Evolutionary conservation across 2,113 vertebrate genomes (phyloP).

Genomic region (Pelecanoides urinatrix): DNA sequence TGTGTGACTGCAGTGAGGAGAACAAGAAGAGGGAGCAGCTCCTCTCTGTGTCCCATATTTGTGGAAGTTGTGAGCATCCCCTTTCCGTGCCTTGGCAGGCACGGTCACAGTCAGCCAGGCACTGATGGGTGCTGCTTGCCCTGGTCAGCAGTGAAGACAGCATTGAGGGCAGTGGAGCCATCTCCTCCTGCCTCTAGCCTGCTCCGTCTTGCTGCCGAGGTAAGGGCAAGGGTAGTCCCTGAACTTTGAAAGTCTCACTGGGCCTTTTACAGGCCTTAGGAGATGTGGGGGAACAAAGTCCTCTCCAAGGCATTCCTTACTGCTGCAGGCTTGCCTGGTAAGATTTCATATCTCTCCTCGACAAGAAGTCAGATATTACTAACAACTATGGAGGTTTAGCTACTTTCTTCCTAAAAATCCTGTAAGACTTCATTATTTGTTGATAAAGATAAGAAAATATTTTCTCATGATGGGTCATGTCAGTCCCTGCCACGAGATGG

Average conservation of each 20-base stretch:
- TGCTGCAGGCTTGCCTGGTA: background rate
- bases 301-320: background rate
- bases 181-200: background rate
- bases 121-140: background rate
- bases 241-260: background rate
- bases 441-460: background rate
- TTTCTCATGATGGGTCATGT: background rate
- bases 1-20: background rate
- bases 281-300: background rate
- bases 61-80: background rate
- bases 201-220: background rate
- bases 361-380: background rate
- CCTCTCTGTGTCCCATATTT: fast-evolving
- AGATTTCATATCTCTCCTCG: background rate
- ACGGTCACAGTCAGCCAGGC: background rate
- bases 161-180: fast-evolving
- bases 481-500: background rate
- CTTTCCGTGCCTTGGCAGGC: background rate
- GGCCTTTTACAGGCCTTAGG: background rate
- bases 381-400: background rate
- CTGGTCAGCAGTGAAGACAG: background rate
- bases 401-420: background rate
- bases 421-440: background rate
- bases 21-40: background rate
- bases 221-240: background rate